Percentiles rank a stretch among this genome's conserved stretches.
Evolutionary conservation across 2,113 vertebrate genomes (phyloP).

Genomic region (Cololabis saira): DNA sequence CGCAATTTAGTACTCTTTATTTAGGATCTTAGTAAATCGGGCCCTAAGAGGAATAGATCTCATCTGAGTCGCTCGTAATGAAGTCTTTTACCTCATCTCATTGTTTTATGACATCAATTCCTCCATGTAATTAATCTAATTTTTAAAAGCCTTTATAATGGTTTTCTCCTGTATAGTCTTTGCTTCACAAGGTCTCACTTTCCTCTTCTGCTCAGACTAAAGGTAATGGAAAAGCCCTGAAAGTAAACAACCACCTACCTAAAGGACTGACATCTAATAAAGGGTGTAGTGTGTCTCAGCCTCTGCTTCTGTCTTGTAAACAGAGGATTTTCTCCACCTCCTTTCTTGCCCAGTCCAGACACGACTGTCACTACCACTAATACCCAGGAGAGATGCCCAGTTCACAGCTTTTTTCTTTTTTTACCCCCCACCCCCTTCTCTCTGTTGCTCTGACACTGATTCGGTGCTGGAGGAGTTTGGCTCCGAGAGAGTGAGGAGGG

Average conservation of each 20-base stretch:
- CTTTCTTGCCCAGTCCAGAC: slow-evolving; percentile 29
- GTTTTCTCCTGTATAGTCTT: not conserved
- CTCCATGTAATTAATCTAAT: too few species aligned
- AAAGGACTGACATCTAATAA: slow-evolving; percentile 10
- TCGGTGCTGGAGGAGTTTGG: slow-evolving; percentile 43
- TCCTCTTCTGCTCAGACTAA: slow-evolving; percentile 1
- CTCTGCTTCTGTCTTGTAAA: slow-evolving; percentile 31
- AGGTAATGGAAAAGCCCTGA: not conserved
- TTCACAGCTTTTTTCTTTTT: slow-evolving; percentile 26
- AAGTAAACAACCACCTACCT: not conserved
- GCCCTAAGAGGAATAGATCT: too few species aligned
- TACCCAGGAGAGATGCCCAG: slow-evolving; percentile 52
- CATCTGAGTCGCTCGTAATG: too few species aligned
- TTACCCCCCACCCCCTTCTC: too few species aligned
- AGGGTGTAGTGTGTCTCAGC: not conserved
- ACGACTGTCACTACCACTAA: slow-evolving; percentile 40
- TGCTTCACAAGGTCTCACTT: not conserved
- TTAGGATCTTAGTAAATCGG: too few species aligned
- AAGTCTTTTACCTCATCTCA: too few species aligned
- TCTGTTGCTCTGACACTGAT: slow-evolving; percentile 51
- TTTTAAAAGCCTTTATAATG: not conserved
- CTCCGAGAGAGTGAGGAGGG: slow-evolving; percentile 31
- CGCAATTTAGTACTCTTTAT: too few species aligned
- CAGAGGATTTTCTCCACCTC: slow-evolving; percentile 42
- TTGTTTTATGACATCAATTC: too few species aligned